Base-by-base conservation (phyloP, 1,140 invertebrate species). In the Telenomus remus region DNA sequence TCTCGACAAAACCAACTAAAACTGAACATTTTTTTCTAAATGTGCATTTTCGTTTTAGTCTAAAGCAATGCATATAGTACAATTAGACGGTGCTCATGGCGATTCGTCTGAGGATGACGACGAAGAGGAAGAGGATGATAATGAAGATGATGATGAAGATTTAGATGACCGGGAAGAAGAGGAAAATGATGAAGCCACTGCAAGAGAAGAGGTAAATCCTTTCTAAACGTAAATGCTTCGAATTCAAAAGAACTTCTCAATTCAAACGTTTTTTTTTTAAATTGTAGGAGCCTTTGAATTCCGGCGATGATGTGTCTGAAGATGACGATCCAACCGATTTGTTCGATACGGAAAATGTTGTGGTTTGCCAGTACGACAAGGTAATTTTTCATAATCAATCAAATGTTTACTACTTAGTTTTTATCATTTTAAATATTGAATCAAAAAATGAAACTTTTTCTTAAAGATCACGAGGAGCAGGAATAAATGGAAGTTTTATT, bases 291-390 rank as follows among this genome's bases (percentile, higher is more conserved):
- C 97, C 97, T 0, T 88, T 99, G 0, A 98, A 98, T 88, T 98
- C 96, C 12, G 96, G 93, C 79, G 96, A 98, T 88, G 97, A 99
- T 90, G 96, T 98, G 0, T 98, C 96, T 60, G 98, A 99, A 85
- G 97, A 98, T 81, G 97, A 99, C 86, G 97, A 99, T 86, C 94
- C 96, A 0, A 91, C 92, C 68, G 97, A 98, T 84, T 90, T 99
- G 82, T 99, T 98, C 89, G 97, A 99, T 81, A 97, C 97, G 49
- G 97, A 99, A 74, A 98, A 99, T 91, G 97, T 99, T 57, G 96
- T 99, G 70, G 98, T 99, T 33, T 99, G 98, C 86, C 98, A 99
- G 85, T 99, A 99, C 90, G 98, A 99, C 89, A 99, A 99, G 91
- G 95, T 96, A 89, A 51, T 4, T 3, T 46, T n/a, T 1, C 37